Evolutionary conservation across 2,888 invertebrate genomes (phyloP).

Genomic region (Cerastis rubricosa): DNA sequence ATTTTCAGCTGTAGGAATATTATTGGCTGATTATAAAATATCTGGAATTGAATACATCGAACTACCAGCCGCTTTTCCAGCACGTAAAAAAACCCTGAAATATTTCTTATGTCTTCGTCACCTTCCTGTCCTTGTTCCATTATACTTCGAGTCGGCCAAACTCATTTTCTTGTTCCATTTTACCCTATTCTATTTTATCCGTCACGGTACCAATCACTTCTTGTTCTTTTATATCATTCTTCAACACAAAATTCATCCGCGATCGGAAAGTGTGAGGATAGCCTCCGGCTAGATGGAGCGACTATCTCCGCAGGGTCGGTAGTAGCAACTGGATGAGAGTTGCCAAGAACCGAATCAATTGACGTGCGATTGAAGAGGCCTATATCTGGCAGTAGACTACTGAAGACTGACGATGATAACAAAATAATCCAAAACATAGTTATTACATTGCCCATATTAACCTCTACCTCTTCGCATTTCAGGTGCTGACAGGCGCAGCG

Average conservation of each 20-base stretch:
- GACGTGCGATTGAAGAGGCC: background rate
- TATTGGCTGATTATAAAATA: background rate
- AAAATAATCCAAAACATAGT: background rate
- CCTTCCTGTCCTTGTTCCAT: background rate
- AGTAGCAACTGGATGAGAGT: background rate
- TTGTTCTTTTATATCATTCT: background rate
- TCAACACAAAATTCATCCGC: background rate
- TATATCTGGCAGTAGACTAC: background rate
- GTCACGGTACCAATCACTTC: background rate
- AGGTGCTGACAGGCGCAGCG: slow-evolving; percentile 97
- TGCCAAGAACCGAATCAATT: background rate
- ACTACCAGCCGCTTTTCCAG: background rate
- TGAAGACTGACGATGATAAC: background rate
- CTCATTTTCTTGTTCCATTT: background rate
- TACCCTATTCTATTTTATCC: background rate
- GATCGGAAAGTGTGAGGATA: background rate
- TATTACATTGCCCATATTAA: background rate
- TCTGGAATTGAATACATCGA: background rate
- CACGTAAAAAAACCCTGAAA: background rate
- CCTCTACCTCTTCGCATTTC: slow-evolving; percentile 43
- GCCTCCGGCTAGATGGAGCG: background rate
- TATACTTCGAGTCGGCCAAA: background rate
- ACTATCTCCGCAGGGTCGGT: background rate
- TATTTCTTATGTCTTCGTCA: background rate
- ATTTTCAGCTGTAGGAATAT: background rate